Base-by-base conservation (phyloP, 2,888 invertebrate genomes). In the Aphodius sticticus region DNA sequence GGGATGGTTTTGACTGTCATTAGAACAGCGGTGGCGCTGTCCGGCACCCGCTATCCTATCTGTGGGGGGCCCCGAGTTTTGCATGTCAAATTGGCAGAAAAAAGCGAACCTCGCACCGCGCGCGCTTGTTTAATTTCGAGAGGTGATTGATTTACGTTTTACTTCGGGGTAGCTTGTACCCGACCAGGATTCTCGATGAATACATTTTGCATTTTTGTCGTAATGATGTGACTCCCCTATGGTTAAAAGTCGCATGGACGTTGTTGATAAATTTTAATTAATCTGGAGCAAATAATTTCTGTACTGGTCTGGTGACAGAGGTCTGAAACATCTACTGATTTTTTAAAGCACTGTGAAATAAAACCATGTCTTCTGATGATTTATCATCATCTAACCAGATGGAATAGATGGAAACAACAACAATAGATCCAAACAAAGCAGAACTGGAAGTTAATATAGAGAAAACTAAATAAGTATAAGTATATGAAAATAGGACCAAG, bases 1-100 rank as follows among this genome's bases (percentile, higher is more conserved):
- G 69, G 78, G 78, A 69, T 78, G 78, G 78, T 75, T 74, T 78
- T n/a, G 75, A 70, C 78, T 77, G 80, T 80, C 80, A 80, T 80
- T 80, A 80, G 80, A 78, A 77, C 70, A 79, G 77, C 77, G 76
- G 72, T 76, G 72, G 69, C 26, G 53, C 53, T 53, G 53, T 53
- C 53, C 53, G 53, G 53, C 53, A 3, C 53, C 53, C 53, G 53
- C 12, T 53, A 9, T 53, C 53, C 53, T 53, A 53, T 53, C 53
- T 53, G 53, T 12, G 53, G 53, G 53, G 53, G 9, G 53, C 79
- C 80, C 35, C 71, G 38, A 75, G 76, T 77, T 79, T 79, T 79
- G 75, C 77, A 79, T 70, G 80, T 80, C 80, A 77, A 80, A 75
- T 78, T 38, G 76, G 76, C 53, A 53, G 53, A 80, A 80, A 80